Percentiles rank a stretch among this genome's conserved stretches.
phyloP scores from a whole-genome alignment of 2,888 invertebrate genomes.

The Chalcosyrphus nemorum region DNA sequence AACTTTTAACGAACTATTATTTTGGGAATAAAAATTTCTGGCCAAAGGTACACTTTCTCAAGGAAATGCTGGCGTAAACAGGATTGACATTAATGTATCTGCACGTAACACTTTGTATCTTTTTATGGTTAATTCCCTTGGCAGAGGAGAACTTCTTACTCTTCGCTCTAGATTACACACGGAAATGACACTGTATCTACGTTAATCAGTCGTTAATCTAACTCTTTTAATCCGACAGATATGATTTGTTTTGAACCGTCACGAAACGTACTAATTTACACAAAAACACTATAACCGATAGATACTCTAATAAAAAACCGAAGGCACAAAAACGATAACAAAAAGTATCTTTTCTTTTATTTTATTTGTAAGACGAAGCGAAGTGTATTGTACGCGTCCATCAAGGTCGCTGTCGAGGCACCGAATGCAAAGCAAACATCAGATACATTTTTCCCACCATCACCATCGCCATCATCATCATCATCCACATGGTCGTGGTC shows the following conservation, averaged over 20 bases:
- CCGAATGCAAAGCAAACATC: slow-evolving; percentile 78
- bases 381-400: slow-evolving; percentile 79
- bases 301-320: slow-evolving; percentile 13
- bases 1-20: slow-evolving; percentile 1
- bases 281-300: slow-evolving; percentile 17
- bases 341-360: slow-evolving; percentile 23
- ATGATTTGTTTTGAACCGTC: slow-evolving; percentile 29
- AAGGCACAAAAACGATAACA: slow-evolving; percentile 36
- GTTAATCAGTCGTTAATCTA: slow-evolving; percentile 27
- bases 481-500: slow-evolving; percentile 61
- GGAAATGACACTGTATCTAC: neutral
- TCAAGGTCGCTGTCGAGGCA: slow-evolving; percentile 82
- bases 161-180: slow-evolving; percentile 48
- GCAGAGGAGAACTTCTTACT: slow-evolving; percentile 1
- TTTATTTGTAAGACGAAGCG: slow-evolving; percentile 47
- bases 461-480: slow-evolving; percentile 60
- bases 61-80: slow-evolving; percentile 57
- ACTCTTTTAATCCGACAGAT: slow-evolving; percentile 42
- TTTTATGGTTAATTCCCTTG: slow-evolving; percentile 56
- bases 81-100: slow-evolving; percentile 42
- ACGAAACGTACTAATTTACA: slow-evolving; percentile 29
- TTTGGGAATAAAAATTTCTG: slow-evolving; percentile 46
- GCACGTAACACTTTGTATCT: slow-evolving; percentile 41
- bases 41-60: slow-evolving; percentile 63
- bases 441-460: slow-evolving; percentile 74